Conservation (phyloP, 2,113 vertebrate species). For the Thermophis baileyi region DNA sequence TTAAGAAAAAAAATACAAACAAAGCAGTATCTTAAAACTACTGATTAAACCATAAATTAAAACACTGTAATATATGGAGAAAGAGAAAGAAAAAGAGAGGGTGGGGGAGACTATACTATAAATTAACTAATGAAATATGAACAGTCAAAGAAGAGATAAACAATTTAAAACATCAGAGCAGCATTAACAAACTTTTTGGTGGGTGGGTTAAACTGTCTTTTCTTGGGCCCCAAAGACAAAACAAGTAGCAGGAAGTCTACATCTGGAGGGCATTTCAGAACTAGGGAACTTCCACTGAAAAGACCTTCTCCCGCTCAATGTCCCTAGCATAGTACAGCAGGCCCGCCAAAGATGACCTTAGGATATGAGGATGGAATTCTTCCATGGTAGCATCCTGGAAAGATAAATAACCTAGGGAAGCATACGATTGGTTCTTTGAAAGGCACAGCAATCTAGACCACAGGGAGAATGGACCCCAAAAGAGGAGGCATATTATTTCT, state of each 20-base stretch:
- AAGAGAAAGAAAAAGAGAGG: too few relatives aligned
- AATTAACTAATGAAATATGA: too few relatives aligned
- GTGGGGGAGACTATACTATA: too few relatives aligned
- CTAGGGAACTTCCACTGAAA: background rate
- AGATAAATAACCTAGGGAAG: constrained; percentile 46
- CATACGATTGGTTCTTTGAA: constrained; percentile 23
- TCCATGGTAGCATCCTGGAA: constrained; percentile 33
- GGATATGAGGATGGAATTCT: background rate
- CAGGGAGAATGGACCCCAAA: background rate
- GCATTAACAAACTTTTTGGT: too few relatives aligned
- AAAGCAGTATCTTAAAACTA: background rate
- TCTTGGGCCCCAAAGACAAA: background rate
- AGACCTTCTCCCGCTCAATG: background rate
- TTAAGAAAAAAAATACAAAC: background rate
- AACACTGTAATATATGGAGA: too few relatives aligned
- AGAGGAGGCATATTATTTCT: background rate
- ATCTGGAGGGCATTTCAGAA: background rate
- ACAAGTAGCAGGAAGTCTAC: background rate
- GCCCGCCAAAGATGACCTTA: too few relatives aligned
- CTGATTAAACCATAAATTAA: too few relatives aligned
- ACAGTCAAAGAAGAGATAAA: too few relatives aligned
- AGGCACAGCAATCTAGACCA: background rate
- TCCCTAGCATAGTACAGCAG: background rate
- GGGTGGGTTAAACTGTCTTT: too few relatives aligned
- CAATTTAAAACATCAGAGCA: background rate